Percentiles rank a stretch among this genome's conserved stretches.
These are phyloP conservation scores for Valencia hispanica DNA, from an alignment of 2,797 vertebrate species.

Conservation along the genomic window DNA sequence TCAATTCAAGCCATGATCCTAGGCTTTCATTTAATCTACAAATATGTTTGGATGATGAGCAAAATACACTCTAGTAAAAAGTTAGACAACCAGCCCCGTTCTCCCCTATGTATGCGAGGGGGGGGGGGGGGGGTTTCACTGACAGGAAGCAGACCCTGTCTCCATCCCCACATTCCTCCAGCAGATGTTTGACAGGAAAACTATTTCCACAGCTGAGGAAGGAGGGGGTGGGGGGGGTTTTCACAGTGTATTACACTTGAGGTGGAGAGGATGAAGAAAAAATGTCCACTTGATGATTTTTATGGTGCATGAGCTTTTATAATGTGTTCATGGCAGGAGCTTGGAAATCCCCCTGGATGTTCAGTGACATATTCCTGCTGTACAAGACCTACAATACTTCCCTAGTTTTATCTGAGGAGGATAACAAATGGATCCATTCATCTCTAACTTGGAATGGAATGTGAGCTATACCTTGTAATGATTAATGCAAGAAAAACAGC, in stretches of 20 bases:
- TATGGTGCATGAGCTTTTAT: background rate
- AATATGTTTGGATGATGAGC: too few species aligned
- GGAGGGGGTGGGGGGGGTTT: conserved; percentile 68
- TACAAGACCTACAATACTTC: conserved; percentile 14
- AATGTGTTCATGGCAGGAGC: conserved; percentile 13
- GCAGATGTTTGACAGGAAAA: conserved; percentile 87
- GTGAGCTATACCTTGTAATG: conserved; percentile 14
- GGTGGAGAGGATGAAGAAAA: conserved; percentile 69
- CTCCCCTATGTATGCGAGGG: too few species aligned
- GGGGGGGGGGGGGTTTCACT: conserved; percentile 54
- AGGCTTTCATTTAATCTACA: too few species aligned
- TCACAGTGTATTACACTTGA: conserved; percentile 70
- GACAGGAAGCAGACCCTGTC: conserved; percentile 73
- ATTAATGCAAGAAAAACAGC: background rate
- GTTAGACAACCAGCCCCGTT: too few species aligned
- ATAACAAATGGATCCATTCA: conserved; percentile 21
- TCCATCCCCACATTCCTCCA: conserved; percentile 80
- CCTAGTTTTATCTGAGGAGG: conserved; percentile 18
- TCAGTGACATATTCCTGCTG: conserved; percentile 19
- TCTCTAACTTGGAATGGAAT: conserved; percentile 6
- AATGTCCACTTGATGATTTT: background rate
- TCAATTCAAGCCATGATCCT: too few species aligned
- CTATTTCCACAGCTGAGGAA: conserved; percentile 88
- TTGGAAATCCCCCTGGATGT: conserved; percentile 16
- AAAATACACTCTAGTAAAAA: too few species aligned